Percentiles rank a stretch among this genome's conserved stretches.
Evolutionary conservation across 2,797 vertebrate genomes (phyloP).

Genomic region (Novumbra hubbsi): DNA sequence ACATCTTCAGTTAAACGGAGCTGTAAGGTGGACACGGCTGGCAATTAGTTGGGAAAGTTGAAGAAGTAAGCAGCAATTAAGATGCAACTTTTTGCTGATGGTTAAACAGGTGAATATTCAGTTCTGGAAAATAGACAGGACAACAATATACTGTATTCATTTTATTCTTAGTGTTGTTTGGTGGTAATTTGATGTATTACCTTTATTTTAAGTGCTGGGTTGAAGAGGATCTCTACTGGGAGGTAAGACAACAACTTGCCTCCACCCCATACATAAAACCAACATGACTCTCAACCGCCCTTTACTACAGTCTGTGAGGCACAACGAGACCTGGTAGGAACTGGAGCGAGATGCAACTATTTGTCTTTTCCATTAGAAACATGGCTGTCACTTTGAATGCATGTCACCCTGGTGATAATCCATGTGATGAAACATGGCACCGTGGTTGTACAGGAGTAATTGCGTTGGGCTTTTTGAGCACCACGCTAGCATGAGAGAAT

Average conservation of each 20-base stretch:
- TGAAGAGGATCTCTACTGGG: neutral
- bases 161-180: neutral
- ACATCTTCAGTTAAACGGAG: neutral
- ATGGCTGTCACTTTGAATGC: constrained; percentile 29
- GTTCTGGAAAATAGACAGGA: too few species aligned
- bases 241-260: neutral
- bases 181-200: neutral
- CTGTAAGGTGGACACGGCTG: neutral
- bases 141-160: neutral
- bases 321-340: neutral
- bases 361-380: constrained; percentile 16
- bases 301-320: too few species aligned
- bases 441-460: constrained; percentile 37
- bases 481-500: constrained; percentile 71
- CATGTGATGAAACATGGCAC: constrained; percentile 73
- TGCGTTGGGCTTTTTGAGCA: constrained; percentile 66
- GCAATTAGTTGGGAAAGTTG: neutral
- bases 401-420: neutral
- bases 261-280: neutral
- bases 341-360: constrained; percentile 1
- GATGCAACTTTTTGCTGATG: neutral
- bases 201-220: neutral
- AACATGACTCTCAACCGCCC: neutral
- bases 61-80: neutral
- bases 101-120: neutral